These are phyloP conservation scores for Danio tinwini DNA, from an alignment of 2,797 vertebrate genomes.

Conservation along the genomic window DNA sequence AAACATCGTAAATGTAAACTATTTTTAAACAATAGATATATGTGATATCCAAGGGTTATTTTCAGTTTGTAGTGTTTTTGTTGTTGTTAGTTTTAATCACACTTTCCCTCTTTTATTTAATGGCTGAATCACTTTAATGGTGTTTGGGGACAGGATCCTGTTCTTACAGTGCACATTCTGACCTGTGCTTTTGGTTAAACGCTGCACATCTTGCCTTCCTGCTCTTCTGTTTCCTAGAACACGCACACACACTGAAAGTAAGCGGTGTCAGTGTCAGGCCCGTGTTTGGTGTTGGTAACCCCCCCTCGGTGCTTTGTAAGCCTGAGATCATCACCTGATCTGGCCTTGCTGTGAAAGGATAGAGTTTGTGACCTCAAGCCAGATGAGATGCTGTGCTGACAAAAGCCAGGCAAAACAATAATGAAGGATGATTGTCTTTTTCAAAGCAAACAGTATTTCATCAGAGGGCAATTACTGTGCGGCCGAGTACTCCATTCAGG, in stretches of 20 bases:
- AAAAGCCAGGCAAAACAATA: slow-evolving; percentile 46
- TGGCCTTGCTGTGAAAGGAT: slow-evolving; percentile 41
- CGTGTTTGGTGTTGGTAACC: slow-evolving; percentile 36
- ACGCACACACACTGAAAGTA: slow-evolving; percentile 20
- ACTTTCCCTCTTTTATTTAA: slow-evolving; percentile 14
- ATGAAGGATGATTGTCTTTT: background rate
- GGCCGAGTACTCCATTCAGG: background rate
- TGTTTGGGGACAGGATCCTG: slow-evolving; percentile 4
- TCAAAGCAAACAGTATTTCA: slow-evolving; percentile 43
- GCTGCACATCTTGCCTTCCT: slow-evolving; percentile 37
- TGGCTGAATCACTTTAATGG: slow-evolving; percentile 21
- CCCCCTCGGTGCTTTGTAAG: slow-evolving; percentile 35
- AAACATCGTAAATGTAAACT: too few species aligned
- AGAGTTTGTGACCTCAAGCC: slow-evolving; percentile 56
- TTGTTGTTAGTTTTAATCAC: background rate
- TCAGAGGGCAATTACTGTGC: background rate
- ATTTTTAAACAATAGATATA: too few species aligned
- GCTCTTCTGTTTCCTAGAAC: slow-evolving; percentile 33
- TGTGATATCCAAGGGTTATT: background rate
- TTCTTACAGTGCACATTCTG: slow-evolving; percentile 20
- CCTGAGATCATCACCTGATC: slow-evolving; percentile 56
- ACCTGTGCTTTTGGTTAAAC: slow-evolving; percentile 54
- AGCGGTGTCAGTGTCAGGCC: slow-evolving; percentile 53
- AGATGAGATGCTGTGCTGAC: slow-evolving; percentile 32
- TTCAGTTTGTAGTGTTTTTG: background rate